phyloP scores from a whole-genome alignment of 2,113 vertebrate species.

The Syrrhaptes paradoxus region DNA sequence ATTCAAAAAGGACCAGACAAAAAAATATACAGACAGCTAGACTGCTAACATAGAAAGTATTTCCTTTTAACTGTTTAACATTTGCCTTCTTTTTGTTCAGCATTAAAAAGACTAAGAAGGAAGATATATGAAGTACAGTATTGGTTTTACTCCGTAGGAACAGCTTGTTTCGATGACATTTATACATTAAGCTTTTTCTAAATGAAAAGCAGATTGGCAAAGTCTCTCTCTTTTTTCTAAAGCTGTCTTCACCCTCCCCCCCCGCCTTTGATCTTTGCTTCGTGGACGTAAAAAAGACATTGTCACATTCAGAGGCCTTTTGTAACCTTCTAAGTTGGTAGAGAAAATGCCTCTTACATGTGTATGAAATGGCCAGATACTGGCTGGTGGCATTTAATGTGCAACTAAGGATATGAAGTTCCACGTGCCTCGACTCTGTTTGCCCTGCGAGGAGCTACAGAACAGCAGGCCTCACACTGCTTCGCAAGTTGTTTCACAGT shows the following conservation, averaged over 20 bases:
- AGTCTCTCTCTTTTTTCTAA: slow-evolving; percentile 44
- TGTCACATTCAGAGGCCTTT: neutral
- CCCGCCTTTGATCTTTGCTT: slow-evolving; percentile 39
- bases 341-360: fast-evolving
- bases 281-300: slow-evolving; percentile 38
- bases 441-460: neutral
- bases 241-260: neutral
- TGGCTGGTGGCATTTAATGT: neutral
- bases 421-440: neutral
- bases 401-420: neutral
- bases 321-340: neutral
- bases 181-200: slow-evolving; percentile 70
- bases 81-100: slow-evolving; percentile 59
- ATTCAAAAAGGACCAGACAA: neutral
- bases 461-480: neutral
- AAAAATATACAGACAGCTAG: neutral
- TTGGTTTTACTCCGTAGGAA: slow-evolving; percentile 45
- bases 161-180: slow-evolving; percentile 73
- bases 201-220: slow-evolving; percentile 71
- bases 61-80: slow-evolving; percentile 63
- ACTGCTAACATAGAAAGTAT: slow-evolving; percentile 1
- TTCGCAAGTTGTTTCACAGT: neutral
- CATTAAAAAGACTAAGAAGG: slow-evolving; percentile 59
- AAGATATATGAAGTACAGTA: neutral
- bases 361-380: neutral